These are phyloP conservation scores for Plagiodera versicolora DNA, from an alignment of 2,888 invertebrate genomes.

Conservation along the genomic window DNA sequence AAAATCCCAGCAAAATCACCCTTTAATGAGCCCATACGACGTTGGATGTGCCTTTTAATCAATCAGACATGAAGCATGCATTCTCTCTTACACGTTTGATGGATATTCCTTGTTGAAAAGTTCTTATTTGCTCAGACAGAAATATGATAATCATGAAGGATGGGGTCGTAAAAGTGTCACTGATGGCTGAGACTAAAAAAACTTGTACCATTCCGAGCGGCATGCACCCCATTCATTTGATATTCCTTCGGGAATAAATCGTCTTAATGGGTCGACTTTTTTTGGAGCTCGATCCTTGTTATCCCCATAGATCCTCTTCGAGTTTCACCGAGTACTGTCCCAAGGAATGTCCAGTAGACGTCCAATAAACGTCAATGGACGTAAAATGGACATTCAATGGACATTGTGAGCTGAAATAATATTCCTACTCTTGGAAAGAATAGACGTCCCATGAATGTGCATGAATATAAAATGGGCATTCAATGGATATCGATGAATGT, in stretches of 20 bases:
- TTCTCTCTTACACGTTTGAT: constrained; percentile 10
- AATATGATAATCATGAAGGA: constrained; percentile 45
- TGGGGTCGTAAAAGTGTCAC: constrained; percentile 42
- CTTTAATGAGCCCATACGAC: too few species aligned
- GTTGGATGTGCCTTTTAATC: too few species aligned
- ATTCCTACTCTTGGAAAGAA: too few species aligned
- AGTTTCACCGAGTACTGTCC: too few species aligned
- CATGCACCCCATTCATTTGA: constrained; percentile 39
- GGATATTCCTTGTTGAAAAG: constrained; percentile 22
- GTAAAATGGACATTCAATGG: too few species aligned
- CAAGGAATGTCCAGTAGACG: too few species aligned
- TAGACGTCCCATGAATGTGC: too few species aligned
- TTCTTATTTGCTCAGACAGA: constrained; percentile 42
- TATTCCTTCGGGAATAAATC: constrained; percentile 35
- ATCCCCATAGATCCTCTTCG: background rate
- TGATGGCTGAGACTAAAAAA: constrained; percentile 35
- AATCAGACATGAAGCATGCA: background rate
- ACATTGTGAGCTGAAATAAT: too few species aligned
- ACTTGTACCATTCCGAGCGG: constrained; percentile 34
- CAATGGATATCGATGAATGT: too few species aligned
- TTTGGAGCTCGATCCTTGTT: background rate
- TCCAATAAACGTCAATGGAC: too few species aligned
- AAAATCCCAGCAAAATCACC: too few species aligned
- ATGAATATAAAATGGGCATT: too few species aligned
- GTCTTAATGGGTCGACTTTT: constrained; percentile 29